These are phyloP conservation scores for Neodon shergylaensis DNA, from an alignment of 2,113 vertebrate species.

Conservation along the genomic window DNA sequence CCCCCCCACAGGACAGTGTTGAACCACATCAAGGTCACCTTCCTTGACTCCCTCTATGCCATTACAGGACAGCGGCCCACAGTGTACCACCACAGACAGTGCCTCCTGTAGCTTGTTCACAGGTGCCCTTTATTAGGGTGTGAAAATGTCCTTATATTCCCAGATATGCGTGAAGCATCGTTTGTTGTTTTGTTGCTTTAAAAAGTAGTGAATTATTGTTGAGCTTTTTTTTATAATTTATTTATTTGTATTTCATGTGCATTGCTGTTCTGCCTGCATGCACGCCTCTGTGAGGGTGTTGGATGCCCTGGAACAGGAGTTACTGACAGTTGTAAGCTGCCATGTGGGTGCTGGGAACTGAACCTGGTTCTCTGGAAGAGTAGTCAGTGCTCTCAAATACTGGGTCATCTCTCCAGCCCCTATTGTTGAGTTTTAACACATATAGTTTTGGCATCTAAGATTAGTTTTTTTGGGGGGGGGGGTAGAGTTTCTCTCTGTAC, in stretches of 20 bases:
- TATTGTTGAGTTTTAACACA: slow-evolving; percentile 30
- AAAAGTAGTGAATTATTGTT: slow-evolving; percentile 16
- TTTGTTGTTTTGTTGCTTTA: slow-evolving; percentile 8
- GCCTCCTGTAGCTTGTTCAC: not conserved
- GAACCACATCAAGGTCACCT: not conserved
- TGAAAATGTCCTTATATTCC: slow-evolving; percentile 29
- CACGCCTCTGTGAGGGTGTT: too few species aligned
- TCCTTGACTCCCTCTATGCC: not conserved
- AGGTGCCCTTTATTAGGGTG: not conserved
- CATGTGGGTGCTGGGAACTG: too few species aligned
- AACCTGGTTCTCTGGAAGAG: too few species aligned
- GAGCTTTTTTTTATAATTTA: not conserved
- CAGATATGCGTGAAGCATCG: not conserved
- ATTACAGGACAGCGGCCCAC: not conserved
- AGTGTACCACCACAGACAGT: not conserved
- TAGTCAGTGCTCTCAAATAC: too few species aligned
- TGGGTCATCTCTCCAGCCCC: too few species aligned
- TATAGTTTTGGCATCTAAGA: slow-evolving; percentile 12
- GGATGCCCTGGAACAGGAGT: too few species aligned
- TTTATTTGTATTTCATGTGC: too few species aligned
- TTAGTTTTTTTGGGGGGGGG: not conserved
- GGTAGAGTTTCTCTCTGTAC: not conserved
- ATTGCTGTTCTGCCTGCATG: too few species aligned
- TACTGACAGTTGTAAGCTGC: too few species aligned
- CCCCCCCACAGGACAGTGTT: not conserved